These are phyloP conservation scores for Tipula vernalis DNA, from an alignment of 2,888 invertebrate species.

Conservation along the genomic window DNA sequence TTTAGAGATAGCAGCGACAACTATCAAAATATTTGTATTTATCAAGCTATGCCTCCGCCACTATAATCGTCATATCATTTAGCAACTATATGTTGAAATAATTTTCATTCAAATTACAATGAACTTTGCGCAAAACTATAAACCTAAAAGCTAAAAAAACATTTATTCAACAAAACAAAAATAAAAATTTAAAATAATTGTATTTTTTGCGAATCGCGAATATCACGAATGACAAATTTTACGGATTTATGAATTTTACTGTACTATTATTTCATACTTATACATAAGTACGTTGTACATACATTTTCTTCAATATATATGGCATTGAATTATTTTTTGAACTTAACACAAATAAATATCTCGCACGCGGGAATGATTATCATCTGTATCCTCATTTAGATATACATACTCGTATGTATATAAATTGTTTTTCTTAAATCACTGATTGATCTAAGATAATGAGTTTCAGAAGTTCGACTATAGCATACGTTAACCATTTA, in stretches of 20 bases:
- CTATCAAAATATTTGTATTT: neutral
- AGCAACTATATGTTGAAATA: neutral
- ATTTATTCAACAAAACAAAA: neutral
- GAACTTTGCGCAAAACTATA: conserved; percentile 1
- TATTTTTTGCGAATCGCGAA: neutral
- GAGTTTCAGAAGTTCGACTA: neutral
- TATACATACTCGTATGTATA: neutral
- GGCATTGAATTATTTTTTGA: neutral
- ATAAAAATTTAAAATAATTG: neutral
- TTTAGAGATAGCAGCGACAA: neutral
- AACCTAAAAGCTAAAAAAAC: neutral
- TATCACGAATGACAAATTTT: conserved; percentile 9
- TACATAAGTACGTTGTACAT: neutral
- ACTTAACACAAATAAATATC: neutral
- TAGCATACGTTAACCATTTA: neutral
- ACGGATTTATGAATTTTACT: conserved; percentile 8
- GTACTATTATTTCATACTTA: neutral
- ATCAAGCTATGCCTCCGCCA: neutral
- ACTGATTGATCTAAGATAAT: neutral
- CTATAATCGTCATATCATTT: neutral
- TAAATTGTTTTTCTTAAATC: neutral
- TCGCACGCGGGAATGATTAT: neutral
- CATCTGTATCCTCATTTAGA: neutral
- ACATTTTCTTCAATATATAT: neutral
- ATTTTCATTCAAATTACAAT: neutral